Conservation (phyloP, 1,140 invertebrate genomes). For the Microplitis demolitor region DNA sequence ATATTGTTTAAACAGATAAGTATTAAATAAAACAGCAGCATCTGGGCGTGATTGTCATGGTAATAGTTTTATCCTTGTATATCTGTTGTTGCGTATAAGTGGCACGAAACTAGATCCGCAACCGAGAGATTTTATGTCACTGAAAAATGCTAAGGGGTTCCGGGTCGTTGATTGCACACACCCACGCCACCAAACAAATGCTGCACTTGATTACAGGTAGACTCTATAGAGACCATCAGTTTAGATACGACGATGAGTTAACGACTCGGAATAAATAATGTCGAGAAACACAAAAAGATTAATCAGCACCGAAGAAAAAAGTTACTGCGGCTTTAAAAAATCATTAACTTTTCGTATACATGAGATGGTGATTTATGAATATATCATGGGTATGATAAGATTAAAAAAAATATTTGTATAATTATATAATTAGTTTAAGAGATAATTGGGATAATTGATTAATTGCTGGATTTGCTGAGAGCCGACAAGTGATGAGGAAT, state of each 20-base stretch:
- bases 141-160: conserved; percentile 9
- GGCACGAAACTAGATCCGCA: conserved; percentile 5
- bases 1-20: conserved; percentile 23
- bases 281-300: neutral
- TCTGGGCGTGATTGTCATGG: neutral
- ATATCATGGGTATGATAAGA: too few species aligned
- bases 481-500: conserved; percentile 31
- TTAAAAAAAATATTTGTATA: too few species aligned
- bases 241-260: conserved; percentile 21
- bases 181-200: neutral
- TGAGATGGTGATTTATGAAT: too few species aligned
- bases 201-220: conserved; percentile 14
- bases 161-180: conserved; percentile 14
- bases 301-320: conserved; percentile 17
- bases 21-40: conserved; percentile 23
- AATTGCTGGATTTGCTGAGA: conserved; percentile 46
- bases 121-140: conserved; percentile 3
- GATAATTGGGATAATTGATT: conserved; percentile 55
- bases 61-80: neutral
- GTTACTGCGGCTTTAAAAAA: neutral
- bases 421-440: conserved; percentile 23
- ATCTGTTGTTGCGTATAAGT: neutral
- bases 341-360: too few species aligned
- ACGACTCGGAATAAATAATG: conserved; percentile 32
- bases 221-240: neutral